A percentile compares a stretch with the other conserved stretches of the same genome.
Evolutionary conservation across 2,113 vertebrate species (phyloP).

Genomic region (Meriones unguiculatus): DNA sequence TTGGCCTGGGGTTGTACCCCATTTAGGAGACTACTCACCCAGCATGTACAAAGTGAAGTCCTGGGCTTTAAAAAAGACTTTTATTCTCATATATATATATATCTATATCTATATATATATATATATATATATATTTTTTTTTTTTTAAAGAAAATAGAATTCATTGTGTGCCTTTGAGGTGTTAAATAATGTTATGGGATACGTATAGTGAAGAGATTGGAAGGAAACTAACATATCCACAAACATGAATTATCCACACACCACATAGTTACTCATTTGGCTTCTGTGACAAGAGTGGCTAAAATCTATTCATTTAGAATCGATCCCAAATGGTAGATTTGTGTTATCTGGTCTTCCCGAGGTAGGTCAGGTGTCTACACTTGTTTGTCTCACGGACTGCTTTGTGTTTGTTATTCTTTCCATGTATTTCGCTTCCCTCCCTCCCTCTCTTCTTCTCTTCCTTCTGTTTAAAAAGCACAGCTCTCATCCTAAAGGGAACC

Average conservation of each 20-base stretch:
- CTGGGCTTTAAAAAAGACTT: neutral
- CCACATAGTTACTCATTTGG: neutral
- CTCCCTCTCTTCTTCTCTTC: neutral
- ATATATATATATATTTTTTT: too few relatives aligned
- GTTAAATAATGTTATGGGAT: neutral
- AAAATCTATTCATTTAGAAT: neutral
- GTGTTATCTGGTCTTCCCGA: neutral
- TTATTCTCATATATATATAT: neutral
- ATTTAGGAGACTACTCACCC: neutral
- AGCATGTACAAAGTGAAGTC: neutral
- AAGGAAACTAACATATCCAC: neutral
- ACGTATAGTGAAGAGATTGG: neutral
- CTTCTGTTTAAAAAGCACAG: neutral
- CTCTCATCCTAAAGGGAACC: neutral
- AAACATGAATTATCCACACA: neutral
- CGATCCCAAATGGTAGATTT: neutral
- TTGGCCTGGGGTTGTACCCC: neutral
- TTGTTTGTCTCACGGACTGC: neutral
- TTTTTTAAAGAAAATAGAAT: neutral
- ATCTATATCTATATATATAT: too few relatives aligned
- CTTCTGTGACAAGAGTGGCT: neutral
- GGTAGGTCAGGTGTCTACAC: too few relatives aligned
- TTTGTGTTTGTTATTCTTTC: neutral
- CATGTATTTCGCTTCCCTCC: neutral
- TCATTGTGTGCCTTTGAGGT: neutral